Percentiles rank a stretch among this genome's conserved stretches.
These are phyloP conservation scores for Bolinopsis microptera DNA, from an alignment of 37 sponge, comb jelly and placozoan species.

Conservation along the genomic window DNA sequence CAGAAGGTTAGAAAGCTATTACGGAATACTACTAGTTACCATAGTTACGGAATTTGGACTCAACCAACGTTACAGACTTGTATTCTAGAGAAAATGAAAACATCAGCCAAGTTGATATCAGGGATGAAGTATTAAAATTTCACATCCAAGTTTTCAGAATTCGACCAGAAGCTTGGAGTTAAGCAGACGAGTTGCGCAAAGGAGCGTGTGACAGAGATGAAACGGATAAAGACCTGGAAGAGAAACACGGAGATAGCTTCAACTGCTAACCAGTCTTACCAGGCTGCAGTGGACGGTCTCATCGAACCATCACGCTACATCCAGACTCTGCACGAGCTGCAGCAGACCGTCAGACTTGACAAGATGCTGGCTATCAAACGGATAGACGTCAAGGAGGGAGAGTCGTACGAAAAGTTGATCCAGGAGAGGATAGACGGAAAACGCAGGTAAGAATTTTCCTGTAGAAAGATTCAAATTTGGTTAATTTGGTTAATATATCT, in stretches of 20 bases:
- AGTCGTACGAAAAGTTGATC: not conserved
- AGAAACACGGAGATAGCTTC: constrained; percentile 40
- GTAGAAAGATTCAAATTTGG: not conserved
- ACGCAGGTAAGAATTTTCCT: not conserved
- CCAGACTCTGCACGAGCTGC: constrained; percentile 44
- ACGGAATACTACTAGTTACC: too few species aligned
- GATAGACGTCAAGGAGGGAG: constrained; percentile 35
- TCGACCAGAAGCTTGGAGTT: not conserved
- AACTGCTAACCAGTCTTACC: constrained; percentile 47
- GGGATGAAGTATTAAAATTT: too few species aligned
- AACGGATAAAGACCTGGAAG: constrained; percentile 40
- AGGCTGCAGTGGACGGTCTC: constrained; percentile 53
- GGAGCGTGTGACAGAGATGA: not conserved
- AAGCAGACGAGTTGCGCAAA: not conserved
- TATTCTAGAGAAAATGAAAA: too few species aligned
- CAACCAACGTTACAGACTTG: too few species aligned
- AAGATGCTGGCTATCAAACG: constrained; percentile 11
- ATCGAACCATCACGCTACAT: constrained; percentile 15
- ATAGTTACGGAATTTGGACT: too few species aligned
- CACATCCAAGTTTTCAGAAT: constrained; percentile 12
- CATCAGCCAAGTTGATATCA: too few species aligned
- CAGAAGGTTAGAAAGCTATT: not conserved
- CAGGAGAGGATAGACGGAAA: constrained; percentile 17
- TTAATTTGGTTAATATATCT: not conserved
- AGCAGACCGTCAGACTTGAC: constrained; percentile 14